These are phyloP conservation scores for Grantiella picta DNA, from an alignment of 2,113 vertebrate species.

Conservation along the genomic window DNA sequence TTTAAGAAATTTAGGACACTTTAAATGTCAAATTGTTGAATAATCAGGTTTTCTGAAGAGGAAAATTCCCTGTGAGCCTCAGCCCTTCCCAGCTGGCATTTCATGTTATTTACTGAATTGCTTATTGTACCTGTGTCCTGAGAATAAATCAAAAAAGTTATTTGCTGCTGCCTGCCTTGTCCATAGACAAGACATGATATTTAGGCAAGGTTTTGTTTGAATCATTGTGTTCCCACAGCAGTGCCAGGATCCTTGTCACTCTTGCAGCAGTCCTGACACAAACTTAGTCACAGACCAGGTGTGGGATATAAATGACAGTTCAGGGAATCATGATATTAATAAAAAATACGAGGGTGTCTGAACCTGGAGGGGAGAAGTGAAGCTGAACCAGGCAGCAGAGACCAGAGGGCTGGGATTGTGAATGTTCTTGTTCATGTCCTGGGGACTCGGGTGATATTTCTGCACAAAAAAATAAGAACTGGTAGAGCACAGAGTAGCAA, in stretches of 20 bases:
- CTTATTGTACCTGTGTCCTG: not conserved
- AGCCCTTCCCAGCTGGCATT: not conserved
- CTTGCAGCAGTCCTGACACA: not conserved
- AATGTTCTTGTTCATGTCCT: not conserved
- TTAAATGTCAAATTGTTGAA: not conserved
- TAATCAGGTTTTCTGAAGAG: not conserved
- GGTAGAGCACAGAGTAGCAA: not conserved
- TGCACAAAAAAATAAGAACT: not conserved
- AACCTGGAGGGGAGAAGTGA: not conserved
- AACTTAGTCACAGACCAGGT: not conserved
- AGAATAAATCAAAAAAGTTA: not conserved
- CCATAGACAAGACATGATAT: not conserved
- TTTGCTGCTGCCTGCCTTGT: not conserved
- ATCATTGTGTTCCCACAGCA: not conserved
- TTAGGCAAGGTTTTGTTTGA: not conserved
- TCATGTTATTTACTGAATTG: not conserved
- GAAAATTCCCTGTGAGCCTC: not conserved
- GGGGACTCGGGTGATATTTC: not conserved
- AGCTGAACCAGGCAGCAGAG: not conserved
- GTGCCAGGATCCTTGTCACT: not conserved
- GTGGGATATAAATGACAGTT: not conserved
- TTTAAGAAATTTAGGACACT: not conserved
- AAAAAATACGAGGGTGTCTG: not conserved
- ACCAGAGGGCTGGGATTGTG: not conserved
- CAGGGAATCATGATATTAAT: not conserved